Base-by-base conservation (phyloP, 2,113 vertebrate species). In the Pseudopipra pipra region DNA sequence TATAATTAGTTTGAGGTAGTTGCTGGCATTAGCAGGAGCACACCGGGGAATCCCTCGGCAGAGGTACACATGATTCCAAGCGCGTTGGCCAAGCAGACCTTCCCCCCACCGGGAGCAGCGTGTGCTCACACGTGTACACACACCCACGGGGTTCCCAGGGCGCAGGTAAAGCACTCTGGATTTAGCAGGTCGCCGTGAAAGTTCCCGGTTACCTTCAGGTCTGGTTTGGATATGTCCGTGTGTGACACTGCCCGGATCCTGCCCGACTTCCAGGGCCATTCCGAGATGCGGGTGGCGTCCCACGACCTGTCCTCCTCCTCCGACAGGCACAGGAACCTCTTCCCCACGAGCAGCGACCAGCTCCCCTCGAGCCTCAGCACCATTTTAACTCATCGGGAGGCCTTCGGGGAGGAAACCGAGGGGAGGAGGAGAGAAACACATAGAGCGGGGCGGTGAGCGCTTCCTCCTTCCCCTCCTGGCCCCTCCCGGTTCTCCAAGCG, bases 201-300 rank as follows among this genome's bases (percentile, higher is more conserved):
- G 68, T 4, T 74, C 11, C 19, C 8, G 2, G 56, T 96, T 97
- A 98, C 98, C 98, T 98, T 98, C 76, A 98, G 88, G 51, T 98
- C 98, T 33, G 75, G 97, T 86, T 97, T 97, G 62, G 97, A 96
- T 30, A 98, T 95, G 65, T 98, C 98, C 27, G 97, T 97, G 92
- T 98, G 98, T 8, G 98, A 98, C 46, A 98, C 97, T 0, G 98
- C 98, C 17, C 98, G 97, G 65, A 98, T 98, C 63, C 67, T 96
- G 73, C 98, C 98, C 1, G 97, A 96, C 43, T 97, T 97, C 98
- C 98, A 98, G 77, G 98, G 98, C 98, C 98, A 98, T 89, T 98
- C 96, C 9, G 85, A 81, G 74, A 98, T 90, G 56, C 95, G 94
- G 35, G 12, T 93, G 74, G 84, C 66, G 70, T 98, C 97, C 96